Evolutionary conservation across 2,113 vertebrate genomes (phyloP).

Genomic region (Syngnathoides biaculeatus): DNA sequence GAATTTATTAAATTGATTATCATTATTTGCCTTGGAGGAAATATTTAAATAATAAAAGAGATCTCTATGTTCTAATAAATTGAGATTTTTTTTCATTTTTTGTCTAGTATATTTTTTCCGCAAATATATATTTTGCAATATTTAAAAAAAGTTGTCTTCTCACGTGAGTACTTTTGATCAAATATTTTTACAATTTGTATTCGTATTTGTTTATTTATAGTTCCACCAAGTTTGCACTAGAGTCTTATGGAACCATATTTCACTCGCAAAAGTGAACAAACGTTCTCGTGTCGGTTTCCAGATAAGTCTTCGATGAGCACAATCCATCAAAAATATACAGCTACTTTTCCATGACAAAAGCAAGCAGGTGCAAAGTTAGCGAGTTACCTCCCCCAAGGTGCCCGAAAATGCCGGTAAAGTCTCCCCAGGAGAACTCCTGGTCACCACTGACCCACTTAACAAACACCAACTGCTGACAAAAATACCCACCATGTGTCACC

Average conservation of each 20-base stretch:
- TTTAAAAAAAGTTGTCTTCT: no score
- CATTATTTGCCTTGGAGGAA: no score
- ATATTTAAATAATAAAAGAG: no score
- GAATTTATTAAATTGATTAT: no score
- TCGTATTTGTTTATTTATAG: neutral
- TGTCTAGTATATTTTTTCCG: neutral
- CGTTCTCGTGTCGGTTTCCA: neutral
- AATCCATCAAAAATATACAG: neutral
- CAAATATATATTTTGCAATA: no score
- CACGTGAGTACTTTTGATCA: neutral
- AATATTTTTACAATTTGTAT: neutral
- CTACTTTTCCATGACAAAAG: neutral
- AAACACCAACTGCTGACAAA: conserved; percentile 20
- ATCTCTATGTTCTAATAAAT: no score
- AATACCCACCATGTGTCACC: conserved; percentile 72
- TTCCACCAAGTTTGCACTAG: neutral
- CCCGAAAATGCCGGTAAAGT: neutral
- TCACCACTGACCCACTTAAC: conserved; percentile 40
- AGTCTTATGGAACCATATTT: neutral
- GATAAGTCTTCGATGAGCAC: neutral
- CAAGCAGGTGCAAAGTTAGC: conserved; percentile 1
- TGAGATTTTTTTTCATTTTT: no score
- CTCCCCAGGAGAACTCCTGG: neutral
- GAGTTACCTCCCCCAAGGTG: conserved; percentile 3
- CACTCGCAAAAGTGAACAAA: neutral